Conservation (phyloP, 2,113 vertebrate genomes). For the Camelus bactrianus region DNA sequence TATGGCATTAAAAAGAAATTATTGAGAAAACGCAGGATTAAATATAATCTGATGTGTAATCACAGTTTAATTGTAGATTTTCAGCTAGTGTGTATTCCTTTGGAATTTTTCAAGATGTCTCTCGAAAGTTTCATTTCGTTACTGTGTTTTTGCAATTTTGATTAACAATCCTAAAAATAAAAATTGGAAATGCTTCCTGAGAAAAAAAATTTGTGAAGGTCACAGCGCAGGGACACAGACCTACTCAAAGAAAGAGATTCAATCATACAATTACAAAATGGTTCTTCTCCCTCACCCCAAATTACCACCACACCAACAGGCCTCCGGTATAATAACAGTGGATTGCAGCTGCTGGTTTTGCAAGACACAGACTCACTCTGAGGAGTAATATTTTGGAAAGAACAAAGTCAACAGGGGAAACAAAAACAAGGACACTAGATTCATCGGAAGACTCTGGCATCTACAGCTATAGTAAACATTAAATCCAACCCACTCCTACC, state of each 20-base stretch:
- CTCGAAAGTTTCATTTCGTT: not conserved
- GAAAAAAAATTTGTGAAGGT: not conserved
- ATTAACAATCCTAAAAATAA: not conserved
- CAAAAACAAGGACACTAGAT: not conserved
- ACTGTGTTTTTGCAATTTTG: not conserved
- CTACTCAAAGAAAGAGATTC: not conserved
- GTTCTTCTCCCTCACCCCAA: not conserved
- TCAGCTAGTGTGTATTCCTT: conserved; percentile 50
- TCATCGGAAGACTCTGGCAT: not conserved
- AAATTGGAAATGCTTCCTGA: not conserved
- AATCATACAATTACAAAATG: not conserved
- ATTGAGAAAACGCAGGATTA: conserved; percentile 96
- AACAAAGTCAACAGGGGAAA: not conserved
- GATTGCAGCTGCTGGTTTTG: not conserved
- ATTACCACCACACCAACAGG: not conserved
- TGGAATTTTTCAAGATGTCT: not conserved
- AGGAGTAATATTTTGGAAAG: not conserved
- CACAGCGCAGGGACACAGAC: not conserved
- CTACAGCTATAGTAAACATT: not conserved
- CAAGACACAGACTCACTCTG: not conserved
- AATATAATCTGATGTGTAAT: conserved; percentile 83
- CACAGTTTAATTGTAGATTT: conserved; percentile 90
- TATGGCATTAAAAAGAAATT: conserved; percentile 95
- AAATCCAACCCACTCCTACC: not conserved
- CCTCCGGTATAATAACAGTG: not conserved